A percentile compares a stretch with the other conserved stretches of the same genome.
Evolutionary conservation across 2,113 vertebrate species (phyloP).

Genomic region (Hiodon tergisus): DNA sequence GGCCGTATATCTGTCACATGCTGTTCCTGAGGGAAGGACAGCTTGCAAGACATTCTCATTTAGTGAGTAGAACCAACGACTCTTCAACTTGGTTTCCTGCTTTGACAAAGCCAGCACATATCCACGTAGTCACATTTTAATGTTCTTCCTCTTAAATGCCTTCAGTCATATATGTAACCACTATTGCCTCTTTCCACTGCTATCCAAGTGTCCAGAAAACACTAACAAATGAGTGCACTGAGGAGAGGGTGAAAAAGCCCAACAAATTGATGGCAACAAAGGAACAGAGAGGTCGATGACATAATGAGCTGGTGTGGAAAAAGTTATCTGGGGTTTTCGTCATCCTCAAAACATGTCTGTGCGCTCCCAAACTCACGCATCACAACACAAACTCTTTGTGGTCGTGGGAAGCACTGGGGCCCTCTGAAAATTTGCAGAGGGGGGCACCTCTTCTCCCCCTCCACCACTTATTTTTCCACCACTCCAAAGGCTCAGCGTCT

Average conservation of each 20-base stretch:
- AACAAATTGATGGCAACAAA: conserved; percentile 32
- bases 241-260: conserved; percentile 19
- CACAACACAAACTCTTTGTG: conserved; percentile 58
- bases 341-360: conserved; percentile 52
- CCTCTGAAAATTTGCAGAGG: conserved; percentile 37
- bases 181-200: background rate
- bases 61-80: background rate
- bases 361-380: conserved; percentile 55
- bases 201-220: background rate
- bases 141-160: background rate
- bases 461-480: conserved; percentile 32
- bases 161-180: background rate
- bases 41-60: background rate
- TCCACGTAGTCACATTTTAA: conserved; percentile 32
- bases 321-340: conserved; percentile 58
- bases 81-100: background rate
- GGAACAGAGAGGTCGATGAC: conserved; percentile 56
- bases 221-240: background rate
- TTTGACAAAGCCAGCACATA: conserved; percentile 30
- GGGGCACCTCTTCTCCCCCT: conserved; percentile 29
- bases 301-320: conserved; percentile 58
- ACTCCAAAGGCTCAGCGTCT: conserved; percentile 40
- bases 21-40: background rate
- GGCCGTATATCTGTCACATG: background rate
- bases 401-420: conserved; percentile 26